Evolutionary conservation across 1,140 invertebrate genomes (phyloP).

Genomic region (Oncopodura yosiiana): DNA sequence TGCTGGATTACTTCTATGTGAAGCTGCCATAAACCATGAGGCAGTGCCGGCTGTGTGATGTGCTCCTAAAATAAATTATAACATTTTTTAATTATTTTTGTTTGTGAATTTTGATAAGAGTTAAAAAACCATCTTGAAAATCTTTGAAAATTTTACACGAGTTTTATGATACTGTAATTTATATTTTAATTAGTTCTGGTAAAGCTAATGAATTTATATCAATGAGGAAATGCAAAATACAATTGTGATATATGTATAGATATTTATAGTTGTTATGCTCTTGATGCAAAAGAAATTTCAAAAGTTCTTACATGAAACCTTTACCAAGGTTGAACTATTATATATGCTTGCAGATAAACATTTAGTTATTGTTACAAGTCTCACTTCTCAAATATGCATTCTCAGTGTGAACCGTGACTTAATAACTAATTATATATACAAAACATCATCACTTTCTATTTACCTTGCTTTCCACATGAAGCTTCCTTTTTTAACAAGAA

Average conservation of each 20-base stretch:
- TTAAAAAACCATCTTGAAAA: not conserved
- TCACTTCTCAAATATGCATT: too few species aligned
- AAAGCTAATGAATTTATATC: not conserved
- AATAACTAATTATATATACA: too few species aligned
- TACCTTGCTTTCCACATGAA: too few species aligned
- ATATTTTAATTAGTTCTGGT: not conserved
- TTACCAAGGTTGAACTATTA: too few species aligned
- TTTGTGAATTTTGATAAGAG: not conserved
- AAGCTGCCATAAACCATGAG: slow-evolving; percentile 47
- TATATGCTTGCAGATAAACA: too few species aligned
- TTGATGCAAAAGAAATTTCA: too few species aligned
- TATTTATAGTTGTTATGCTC: not conserved
- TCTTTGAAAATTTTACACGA: not conserved
- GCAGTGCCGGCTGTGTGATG: slow-evolving; percentile 41
- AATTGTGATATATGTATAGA: not conserved
- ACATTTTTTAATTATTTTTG: not conserved
- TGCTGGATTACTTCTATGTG: slow-evolving; percentile 41
- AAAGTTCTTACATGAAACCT: too few species aligned
- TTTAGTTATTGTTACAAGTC: too few species aligned
- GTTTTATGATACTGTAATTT: not conserved
- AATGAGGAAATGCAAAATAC: not conserved
- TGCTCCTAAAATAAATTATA: slow-evolving; percentile 36
- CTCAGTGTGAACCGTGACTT: too few species aligned
- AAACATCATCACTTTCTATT: too few species aligned
- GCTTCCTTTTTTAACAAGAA: too few species aligned